Percentiles rank a stretch among this genome's conserved stretches.
These are phyloP conservation scores for Drosophila rhopaloa DNA, from an alignment of 1,140 invertebrate genomes.

Conservation along the genomic window DNA sequence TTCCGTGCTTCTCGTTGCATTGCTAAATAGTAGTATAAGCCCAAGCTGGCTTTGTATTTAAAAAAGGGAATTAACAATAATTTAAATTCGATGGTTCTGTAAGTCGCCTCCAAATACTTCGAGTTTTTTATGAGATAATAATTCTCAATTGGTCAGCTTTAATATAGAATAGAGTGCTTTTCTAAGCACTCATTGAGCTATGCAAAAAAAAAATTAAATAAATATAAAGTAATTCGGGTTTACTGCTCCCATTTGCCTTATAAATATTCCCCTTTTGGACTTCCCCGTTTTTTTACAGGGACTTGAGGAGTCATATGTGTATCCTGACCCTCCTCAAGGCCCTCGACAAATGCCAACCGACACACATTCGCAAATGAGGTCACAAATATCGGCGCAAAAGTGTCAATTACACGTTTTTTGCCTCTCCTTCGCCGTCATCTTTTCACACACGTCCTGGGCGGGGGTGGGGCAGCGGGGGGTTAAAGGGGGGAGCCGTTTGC, in stretches of 20 bases:
- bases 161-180: too few species aligned
- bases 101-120: too few species aligned
- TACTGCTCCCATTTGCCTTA: neutral
- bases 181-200: too few species aligned
- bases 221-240: neutral
- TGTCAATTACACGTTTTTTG: slow-evolving; percentile 73
- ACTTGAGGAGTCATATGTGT: slow-evolving; percentile 32
- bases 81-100: too few species aligned
- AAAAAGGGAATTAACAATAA: too few species aligned
- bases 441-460: slow-evolving; percentile 6
- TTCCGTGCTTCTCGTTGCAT: too few species aligned
- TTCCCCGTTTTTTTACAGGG: neutral
- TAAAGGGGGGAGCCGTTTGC: neutral
- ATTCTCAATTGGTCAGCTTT: too few species aligned
- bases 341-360: slow-evolving; percentile 37
- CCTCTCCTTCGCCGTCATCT: slow-evolving; percentile 27
- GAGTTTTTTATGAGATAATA: too few species aligned
- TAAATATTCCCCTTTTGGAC: neutral
- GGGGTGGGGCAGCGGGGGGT: neutral
- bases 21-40: too few species aligned
- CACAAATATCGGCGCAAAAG: slow-evolving; percentile 77
- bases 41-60: too few species aligned
- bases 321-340: slow-evolving; percentile 77
- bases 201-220: neutral
- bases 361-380: slow-evolving; percentile 79